These are phyloP conservation scores for Dicentrarchus labrax DNA, from an alignment of 2,113 vertebrate species.

Conservation along the genomic window DNA sequence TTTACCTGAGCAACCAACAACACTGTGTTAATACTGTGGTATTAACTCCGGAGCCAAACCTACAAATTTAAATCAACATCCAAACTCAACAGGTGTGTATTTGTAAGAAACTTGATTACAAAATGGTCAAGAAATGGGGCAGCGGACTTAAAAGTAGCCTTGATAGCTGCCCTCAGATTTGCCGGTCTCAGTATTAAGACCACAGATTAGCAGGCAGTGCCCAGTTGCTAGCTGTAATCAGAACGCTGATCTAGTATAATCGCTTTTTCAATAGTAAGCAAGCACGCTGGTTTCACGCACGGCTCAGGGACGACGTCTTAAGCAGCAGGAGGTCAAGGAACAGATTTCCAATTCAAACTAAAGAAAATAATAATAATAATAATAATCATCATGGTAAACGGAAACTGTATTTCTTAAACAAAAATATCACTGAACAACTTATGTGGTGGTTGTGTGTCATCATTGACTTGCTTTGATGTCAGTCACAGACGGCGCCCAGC, in stretches of 20 bases:
- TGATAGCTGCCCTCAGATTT: slow-evolving; percentile 61
- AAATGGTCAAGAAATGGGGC: slow-evolving; percentile 10
- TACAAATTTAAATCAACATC: neutral
- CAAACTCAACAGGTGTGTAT: slow-evolving; percentile 14
- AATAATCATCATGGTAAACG: no score
- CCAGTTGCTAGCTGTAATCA: slow-evolving; percentile 69
- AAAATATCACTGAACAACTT: slow-evolving; percentile 12
- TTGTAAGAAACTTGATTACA: neutral
- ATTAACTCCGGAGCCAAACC: neutral
- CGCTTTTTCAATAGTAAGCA: slow-evolving; percentile 60
- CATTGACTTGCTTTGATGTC: slow-evolving; percentile 46
- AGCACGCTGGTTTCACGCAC: slow-evolving; percentile 38
- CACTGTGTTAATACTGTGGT: no score
- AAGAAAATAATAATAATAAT: no score
- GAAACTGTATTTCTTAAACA: neutral
- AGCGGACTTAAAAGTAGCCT: slow-evolving; percentile 38
- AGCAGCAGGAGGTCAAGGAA: slow-evolving; percentile 45
- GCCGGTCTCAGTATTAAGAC: slow-evolving; percentile 63
- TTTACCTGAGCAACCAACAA: no score
- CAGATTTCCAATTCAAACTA: slow-evolving; percentile 28
- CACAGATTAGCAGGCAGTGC: slow-evolving; percentile 68
- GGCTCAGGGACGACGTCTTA: slow-evolving; percentile 55
- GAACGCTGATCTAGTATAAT: slow-evolving; percentile 74
- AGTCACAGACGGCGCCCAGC: slow-evolving; percentile 13
- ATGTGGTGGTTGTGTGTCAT: neutral